Percentiles rank a stretch among this genome's conserved stretches.
phyloP scores from a whole-genome alignment of 2,888 invertebrate species.

The Nemotelus nigrinus region DNA sequence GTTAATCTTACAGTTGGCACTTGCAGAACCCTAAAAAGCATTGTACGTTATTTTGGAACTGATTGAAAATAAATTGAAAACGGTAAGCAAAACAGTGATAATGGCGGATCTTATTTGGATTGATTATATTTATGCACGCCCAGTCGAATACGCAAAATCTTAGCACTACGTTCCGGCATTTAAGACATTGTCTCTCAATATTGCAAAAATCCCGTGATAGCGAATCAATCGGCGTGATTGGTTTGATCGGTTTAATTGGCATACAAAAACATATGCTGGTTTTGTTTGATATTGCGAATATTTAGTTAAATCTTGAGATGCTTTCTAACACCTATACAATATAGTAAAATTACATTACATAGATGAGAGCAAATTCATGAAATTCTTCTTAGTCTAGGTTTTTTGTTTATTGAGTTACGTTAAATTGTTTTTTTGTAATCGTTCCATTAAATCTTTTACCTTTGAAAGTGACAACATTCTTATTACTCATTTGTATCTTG shows the following conservation, averaged over 20 bases:
- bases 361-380: constrained; percentile 44
- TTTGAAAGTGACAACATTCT: constrained; percentile 49
- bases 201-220: not conserved
- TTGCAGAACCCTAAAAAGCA: not conserved
- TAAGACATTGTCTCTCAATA: not conserved
- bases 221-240: no score
- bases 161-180: not conserved
- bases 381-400: constrained; percentile 36
- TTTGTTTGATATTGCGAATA: not conserved
- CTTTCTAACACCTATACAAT: constrained; percentile 40
- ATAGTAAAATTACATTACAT: constrained; percentile 40
- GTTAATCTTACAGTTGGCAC: not conserved
- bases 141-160: not conserved
- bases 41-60: not conserved
- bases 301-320: not conserved
- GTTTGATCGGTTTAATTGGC: no score
- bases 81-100: not conserved
- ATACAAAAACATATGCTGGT: not conserved
- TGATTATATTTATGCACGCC: not conserved
- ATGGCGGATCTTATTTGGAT: not conserved
- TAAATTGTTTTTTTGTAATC: constrained; percentile 18
- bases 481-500: constrained; percentile 34
- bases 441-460: constrained; percentile 33
- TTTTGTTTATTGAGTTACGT: constrained; percentile 17
- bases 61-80: not conserved